Conservation (phyloP, 1,140 invertebrate genomes). For the Drosophila tristis region DNA sequence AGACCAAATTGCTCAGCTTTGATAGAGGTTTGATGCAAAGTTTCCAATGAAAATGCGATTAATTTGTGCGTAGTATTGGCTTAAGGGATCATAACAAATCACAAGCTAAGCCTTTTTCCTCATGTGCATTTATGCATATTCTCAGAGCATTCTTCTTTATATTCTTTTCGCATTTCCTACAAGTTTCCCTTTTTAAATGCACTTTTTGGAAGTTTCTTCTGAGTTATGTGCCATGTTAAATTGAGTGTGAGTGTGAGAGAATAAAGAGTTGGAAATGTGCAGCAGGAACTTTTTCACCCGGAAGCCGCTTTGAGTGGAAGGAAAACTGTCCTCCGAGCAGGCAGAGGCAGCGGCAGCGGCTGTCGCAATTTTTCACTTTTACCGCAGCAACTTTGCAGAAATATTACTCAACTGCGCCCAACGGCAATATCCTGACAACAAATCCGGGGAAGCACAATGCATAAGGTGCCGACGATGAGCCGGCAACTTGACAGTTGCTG, state of each 20-base stretch:
- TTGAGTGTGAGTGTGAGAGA: constrained; percentile 55
- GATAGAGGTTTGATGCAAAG: constrained; percentile 11
- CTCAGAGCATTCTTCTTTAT: neutral
- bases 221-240: constrained; percentile 67
- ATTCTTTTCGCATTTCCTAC: constrained; percentile 20
- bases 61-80: constrained; percentile 13
- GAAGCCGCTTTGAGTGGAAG: constrained; percentile 45
- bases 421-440: constrained; percentile 76
- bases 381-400: constrained; percentile 78
- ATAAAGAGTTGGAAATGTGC: constrained; percentile 44
- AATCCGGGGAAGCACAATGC: constrained; percentile 65
- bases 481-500: constrained; percentile 71
- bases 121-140: constrained; percentile 17
- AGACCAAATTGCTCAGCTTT: neutral
- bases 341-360: constrained; percentile 11
- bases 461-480: constrained; percentile 74
- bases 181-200: constrained; percentile 44
- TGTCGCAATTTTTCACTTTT: constrained; percentile 78
- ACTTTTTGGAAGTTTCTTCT: constrained; percentile 42
- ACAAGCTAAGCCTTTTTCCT: no score
- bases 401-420: constrained; percentile 69
- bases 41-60: constrained; percentile 22
- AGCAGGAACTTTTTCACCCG: constrained; percentile 16
- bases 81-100: neutral
- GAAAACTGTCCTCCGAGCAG: constrained; percentile 31